Evolutionary conservation across 2,113 vertebrate species (phyloP), one percentile per base, ranked within the genome.

Genomic region (Macquaria australasica): DNA sequence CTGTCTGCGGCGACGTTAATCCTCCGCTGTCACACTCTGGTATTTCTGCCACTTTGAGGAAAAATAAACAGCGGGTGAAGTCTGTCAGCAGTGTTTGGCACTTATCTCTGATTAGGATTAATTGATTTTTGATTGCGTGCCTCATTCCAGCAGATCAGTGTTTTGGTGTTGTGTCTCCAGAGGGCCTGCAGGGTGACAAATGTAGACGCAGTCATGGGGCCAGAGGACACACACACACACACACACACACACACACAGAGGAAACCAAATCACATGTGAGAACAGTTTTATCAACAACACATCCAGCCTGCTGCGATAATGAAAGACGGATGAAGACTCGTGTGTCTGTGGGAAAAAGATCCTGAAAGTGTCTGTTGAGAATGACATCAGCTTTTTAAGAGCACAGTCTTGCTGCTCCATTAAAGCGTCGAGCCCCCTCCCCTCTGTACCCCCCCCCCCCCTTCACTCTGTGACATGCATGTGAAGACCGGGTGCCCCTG

Each of bases 81-180:
- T 85, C 76, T 31, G 56, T 84, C 77, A 60, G 69, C 70, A 0
- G 51, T 34, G 81, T 86, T 88, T 86, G 84, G 78, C 81, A 55
- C 84, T 84, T 53, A 62, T 48, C 88, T 74, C 91, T 95, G 94
- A 95, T 96, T 92, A 91, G 91, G 93, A 96, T 95, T 79, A 92
- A 95, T 94, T 78, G 87, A 48, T 85, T 76, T 93, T 95, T 96
- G 94, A 95, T 96, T 95, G 82, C 86, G 18, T 10, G 56, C 12
- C 69, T 82, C 68, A 15, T 89, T 93, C 74, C 82, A 71, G 75
- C 55, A n/a, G 64, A 89, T 89, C 69, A 0, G 67, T 90, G 88
- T 92, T 91, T 86, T 85, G 85, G 68, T 84, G 76, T 86, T 10
- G 78, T 73, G 88, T 91, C 91, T 86, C 81, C 64, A 48, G 83